These are phyloP conservation scores for Avahi laniger DNA, from an alignment of 2,797 vertebrate species.

Conservation along the genomic window DNA sequence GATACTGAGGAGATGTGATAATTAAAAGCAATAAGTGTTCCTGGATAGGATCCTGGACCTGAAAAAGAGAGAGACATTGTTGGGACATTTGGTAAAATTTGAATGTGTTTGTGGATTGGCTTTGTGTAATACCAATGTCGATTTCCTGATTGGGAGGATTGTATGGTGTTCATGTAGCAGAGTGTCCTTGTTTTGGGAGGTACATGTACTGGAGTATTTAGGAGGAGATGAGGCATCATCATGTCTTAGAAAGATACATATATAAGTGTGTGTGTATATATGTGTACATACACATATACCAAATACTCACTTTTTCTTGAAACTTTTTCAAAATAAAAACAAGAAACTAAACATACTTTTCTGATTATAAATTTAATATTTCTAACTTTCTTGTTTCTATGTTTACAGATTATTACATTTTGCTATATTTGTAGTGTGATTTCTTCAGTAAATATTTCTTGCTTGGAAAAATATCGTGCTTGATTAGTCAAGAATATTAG, in stretches of 20 bases:
- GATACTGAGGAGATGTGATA: not conserved
- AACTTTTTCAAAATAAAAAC: constrained; percentile 11
- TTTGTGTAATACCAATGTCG: not conserved
- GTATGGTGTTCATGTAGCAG: not conserved
- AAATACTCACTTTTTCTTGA: not conserved
- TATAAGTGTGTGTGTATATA: not conserved
- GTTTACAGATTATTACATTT: constrained; percentile 17
- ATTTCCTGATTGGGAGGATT: not conserved
- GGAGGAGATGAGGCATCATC: not conserved
- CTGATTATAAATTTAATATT: not conserved
- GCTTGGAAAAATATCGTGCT: not conserved
- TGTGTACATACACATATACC: not conserved
- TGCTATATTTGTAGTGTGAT: not conserved
- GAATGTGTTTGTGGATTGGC: not conserved
- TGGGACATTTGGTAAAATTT: constrained; percentile 38
- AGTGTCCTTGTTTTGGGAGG: not conserved
- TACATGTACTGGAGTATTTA: not conserved
- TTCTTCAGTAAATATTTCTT: constrained; percentile 12
- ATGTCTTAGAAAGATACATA: not conserved
- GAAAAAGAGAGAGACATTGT: not conserved
- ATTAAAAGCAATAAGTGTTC: not conserved
- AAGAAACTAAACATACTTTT: constrained; percentile 5
- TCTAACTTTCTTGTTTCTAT: not conserved
- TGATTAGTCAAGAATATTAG: constrained; percentile 45
- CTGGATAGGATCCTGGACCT: not conserved